Evolutionary conservation across 2,113 vertebrate genomes (phyloP).

Genomic region (Thalassarche chlororhynchos): DNA sequence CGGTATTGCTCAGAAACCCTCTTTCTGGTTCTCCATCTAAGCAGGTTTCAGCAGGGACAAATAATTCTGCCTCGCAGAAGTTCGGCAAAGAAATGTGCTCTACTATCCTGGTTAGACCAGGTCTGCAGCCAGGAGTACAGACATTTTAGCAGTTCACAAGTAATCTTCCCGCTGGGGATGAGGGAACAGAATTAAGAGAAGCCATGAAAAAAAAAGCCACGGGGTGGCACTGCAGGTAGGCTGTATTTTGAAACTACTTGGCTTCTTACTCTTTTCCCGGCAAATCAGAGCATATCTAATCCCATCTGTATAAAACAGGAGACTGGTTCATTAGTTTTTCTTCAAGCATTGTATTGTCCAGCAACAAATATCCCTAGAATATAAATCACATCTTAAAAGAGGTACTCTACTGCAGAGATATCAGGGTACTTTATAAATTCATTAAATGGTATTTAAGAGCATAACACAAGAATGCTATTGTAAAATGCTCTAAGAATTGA

Average conservation of each 20-base stretch:
- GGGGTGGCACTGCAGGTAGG: constrained; percentile 48
- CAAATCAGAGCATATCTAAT: constrained; percentile 7
- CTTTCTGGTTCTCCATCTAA: not conserved
- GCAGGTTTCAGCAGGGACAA: not conserved
- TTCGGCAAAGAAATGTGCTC: not conserved
- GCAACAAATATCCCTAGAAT: not conserved
- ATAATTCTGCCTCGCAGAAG: not conserved
- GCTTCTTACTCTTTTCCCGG: not conserved
- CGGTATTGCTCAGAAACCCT: not conserved
- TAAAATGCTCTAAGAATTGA: not conserved
- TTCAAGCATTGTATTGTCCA: not conserved
- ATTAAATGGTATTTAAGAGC: not conserved
- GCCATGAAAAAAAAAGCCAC: constrained; percentile 9
- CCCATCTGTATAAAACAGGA: not conserved
- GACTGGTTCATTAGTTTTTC: not conserved
- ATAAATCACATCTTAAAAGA: not conserved
- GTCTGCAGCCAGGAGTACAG: not conserved
- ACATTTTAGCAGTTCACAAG: not conserved
- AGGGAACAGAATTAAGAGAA: not conserved
- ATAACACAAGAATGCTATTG: not conserved
- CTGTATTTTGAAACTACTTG: not conserved
- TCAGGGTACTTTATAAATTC: not conserved
- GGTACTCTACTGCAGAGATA: not conserved
- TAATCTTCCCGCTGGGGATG: accelerated
- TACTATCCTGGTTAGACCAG: not conserved